Base-by-base conservation (phyloP, 2,113 vertebrate genomes). In the Lycaon pictus region DNA sequence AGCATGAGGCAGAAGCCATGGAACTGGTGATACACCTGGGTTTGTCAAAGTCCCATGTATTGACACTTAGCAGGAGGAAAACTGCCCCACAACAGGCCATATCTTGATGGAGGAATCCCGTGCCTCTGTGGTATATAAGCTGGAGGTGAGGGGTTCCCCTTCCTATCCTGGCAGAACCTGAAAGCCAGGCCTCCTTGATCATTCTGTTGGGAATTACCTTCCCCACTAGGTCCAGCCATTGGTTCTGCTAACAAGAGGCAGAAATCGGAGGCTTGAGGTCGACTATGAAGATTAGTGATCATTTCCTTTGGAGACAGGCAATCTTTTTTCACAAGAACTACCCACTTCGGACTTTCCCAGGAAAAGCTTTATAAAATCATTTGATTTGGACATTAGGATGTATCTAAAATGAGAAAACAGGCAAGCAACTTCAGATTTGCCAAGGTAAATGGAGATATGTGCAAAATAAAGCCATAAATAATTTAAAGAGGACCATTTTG, bases 381-480 rank as follows among this genome's bases (percentile, higher is more conserved):
- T 58, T 88, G 76, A 72, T 82, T 58, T 69, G 60, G 93, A 90
- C 22, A 48, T 60, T 55, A 91, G 35, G 90, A 56, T 56, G 35
- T 85, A 10, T 84, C 85, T 56, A 77, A 58, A 85, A 72, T 56
- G 86, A 96, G 71, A 96, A 94, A 55, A 88, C 29, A 69, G 71
- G 32, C 63, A 20, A 37, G 37, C 4, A 19, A 43, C 72, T 72
- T 93, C 51, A 43, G 65, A 53, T 76, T 13, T 82, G 27, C 67
- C 7, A 4, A 74, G 22, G 82, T 79, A 56, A 90, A 37, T 60
- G 43, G 72, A 3, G 77, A 86, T 43, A 63, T 27, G 35, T 22
- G 15, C 63, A 16, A 76, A 77, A 86, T 11, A 51, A 0, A 67
- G 53, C 60, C 2, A 35, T 90, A 65, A 32, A 55, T n/a, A 88